Base-by-base conservation (phyloP, 1,140 invertebrate genomes). In the Leguminivora glycinivorella region DNA sequence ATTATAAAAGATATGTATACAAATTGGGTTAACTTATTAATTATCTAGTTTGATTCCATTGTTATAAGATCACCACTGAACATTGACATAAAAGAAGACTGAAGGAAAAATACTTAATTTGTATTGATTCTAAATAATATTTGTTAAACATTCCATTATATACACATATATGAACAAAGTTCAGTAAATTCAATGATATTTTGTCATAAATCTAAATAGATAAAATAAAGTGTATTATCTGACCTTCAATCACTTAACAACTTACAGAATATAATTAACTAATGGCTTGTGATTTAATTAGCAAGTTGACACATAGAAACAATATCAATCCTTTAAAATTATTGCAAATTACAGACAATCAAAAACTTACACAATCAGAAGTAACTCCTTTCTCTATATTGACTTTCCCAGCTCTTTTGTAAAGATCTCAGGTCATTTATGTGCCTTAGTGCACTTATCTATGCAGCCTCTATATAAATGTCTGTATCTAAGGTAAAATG, bases 401-500 rank as follows among this genome's bases (percentile, higher is more conserved):
- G 25, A 29, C n/a, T 29, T 63, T 29, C 58, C 26, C 58, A 29
- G 25, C 47, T 52, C 19, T 52, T 22, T 52, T 52, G 17, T 22
- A 52, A 22, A 52, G 19, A 52, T 52, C 5, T 22, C 19, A 22
- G 19, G n/a, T 47, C 43, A 47, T 17, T 17, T 52, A 63, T 63
- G n/a, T 31, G 6, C 26, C 26, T 31, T 14, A 31, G 4, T 63
- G n/a, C 26, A 52, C 19, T 52, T 52, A 52, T 52, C 47, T 52
- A 52, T 52, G 47, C 47, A 52, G n/a, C n/a, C 19, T 19, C 47
- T 22, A 22, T 19, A 52, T 52, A 17, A 52, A 52, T 52, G 47
- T 9, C 19, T 52, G 19, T 52, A 47, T 69, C 40, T 69, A 31
- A n/a, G 40, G 19, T 52, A 31, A 69, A 56, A 12, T 69, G 38